These are phyloP conservation scores for Drosophila mimetica DNA, from an alignment of 2,888 invertebrate genomes.

Conservation along the genomic window DNA sequence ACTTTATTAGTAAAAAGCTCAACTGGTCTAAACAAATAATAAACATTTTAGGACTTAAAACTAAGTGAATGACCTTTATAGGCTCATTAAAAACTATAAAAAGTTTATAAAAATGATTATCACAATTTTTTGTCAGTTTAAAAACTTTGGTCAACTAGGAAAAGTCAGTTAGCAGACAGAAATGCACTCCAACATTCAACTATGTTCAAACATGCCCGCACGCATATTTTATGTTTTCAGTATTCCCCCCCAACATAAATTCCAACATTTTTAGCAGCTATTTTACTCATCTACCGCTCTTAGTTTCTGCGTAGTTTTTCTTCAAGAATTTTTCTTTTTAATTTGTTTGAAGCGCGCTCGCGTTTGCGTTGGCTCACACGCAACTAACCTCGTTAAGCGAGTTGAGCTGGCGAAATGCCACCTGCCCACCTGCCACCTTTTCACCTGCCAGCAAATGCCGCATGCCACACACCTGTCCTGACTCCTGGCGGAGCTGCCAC, in stretches of 20 bases:
- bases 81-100: too few species aligned
- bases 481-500: slow-evolving; percentile 18
- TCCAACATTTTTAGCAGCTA: slow-evolving; percentile 20
- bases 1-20: background rate
- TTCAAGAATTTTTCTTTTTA: slow-evolving; percentile 52
- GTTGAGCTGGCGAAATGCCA: slow-evolving; percentile 30
- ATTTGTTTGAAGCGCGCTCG: slow-evolving; percentile 57
- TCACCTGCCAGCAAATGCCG: slow-evolving; percentile 15
- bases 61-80: background rate
- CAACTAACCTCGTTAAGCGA: slow-evolving; percentile 62
- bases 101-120: background rate
- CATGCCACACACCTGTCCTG: slow-evolving; percentile 31
- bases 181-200: slow-evolving; percentile 1
- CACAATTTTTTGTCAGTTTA: background rate
- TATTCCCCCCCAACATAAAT: slow-evolving; percentile 16
- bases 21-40: background rate
- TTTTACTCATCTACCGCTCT: slow-evolving; percentile 11
- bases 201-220: slow-evolving; percentile 11
- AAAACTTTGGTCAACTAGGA: background rate
- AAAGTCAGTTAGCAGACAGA: background rate
- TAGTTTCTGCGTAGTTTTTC: slow-evolving; percentile 15
- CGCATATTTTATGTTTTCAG: slow-evolving; percentile 14
- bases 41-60: background rate
- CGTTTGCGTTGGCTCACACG: slow-evolving; percentile 45
- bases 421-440: slow-evolving; percentile 20